Evolutionary conservation across 2,888 invertebrate genomes (phyloP).

Genomic region (Empis livida): DNA sequence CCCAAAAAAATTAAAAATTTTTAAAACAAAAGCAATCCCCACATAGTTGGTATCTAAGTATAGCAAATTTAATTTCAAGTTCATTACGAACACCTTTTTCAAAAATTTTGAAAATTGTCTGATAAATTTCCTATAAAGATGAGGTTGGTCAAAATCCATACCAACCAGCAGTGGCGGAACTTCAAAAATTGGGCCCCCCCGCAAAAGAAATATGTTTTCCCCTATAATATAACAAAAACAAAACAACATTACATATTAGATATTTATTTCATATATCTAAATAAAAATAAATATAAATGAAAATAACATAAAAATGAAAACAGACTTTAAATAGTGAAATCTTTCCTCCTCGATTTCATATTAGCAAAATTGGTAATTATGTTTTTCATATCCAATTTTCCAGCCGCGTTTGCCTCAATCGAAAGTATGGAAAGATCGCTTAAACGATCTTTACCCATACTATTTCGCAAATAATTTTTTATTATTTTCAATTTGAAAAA

Average conservation of each 20-base stretch:
- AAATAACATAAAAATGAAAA: neutral
- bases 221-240: neutral
- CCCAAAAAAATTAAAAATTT: no score
- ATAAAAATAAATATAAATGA: no score
- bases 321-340: neutral
- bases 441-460: neutral
- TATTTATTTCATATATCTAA: neutral
- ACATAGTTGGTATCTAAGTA: no score
- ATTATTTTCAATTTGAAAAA: neutral
- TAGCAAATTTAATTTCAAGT: no score
- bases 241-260: no score
- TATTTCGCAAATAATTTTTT: neutral
- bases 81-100: no score
- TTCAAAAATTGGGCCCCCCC: neutral
- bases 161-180: neutral
- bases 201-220: neutral
- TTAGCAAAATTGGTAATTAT: slow-evolving; percentile 1
- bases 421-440: neutral
- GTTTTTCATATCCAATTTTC: neutral
- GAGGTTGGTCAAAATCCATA: no score
- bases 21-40: no score
- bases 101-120: no score
- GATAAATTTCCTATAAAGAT: no score
- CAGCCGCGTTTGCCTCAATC: neutral
- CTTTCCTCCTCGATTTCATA: neutral